phyloP scores from a whole-genome alignment of 1,140 invertebrate species.

The Trichonephila clavata region DNA sequence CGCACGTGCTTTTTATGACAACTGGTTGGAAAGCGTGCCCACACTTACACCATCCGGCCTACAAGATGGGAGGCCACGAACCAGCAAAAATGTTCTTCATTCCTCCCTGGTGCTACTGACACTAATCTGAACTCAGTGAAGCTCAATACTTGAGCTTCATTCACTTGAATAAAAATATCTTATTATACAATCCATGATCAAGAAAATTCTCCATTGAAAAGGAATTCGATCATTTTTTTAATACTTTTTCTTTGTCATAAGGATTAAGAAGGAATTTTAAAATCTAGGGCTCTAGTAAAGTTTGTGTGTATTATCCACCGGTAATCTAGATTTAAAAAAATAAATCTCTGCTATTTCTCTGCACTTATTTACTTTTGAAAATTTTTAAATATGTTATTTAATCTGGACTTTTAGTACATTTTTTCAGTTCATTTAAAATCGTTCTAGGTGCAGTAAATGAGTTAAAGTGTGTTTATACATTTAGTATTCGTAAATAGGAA shows the following conservation, averaged over 20 bases:
- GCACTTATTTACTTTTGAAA: not conserved
- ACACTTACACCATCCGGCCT: conserved; percentile 5
- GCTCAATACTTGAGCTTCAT: conserved; percentile 28
- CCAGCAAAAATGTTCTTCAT: conserved; percentile 49
- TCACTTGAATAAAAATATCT: not conserved
- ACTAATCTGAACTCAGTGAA: conserved; percentile 60
- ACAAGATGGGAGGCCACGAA: not conserved
- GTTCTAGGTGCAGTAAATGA: no score
- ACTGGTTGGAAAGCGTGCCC: conserved; percentile 48
- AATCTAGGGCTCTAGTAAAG: not conserved
- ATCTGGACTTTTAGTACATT: not conserved
- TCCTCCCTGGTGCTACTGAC: conserved; percentile 63
- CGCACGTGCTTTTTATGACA: conserved; percentile 70
- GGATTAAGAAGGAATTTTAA: not conserved
- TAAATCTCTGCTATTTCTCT: no score
- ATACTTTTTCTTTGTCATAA: not conserved
- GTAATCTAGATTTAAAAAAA: not conserved
- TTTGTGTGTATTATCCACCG: not conserved
- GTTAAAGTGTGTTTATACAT: no score
- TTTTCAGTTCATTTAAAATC: not conserved
- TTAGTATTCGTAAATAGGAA: no score
- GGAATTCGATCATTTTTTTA: conserved; percentile 13
- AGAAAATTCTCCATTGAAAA: conserved; percentile 11
- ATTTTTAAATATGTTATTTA: not conserved
- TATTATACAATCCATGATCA: not conserved